Conservation (phyloP, 2,797 vertebrate genomes). For the Fratercula arctica region DNA sequence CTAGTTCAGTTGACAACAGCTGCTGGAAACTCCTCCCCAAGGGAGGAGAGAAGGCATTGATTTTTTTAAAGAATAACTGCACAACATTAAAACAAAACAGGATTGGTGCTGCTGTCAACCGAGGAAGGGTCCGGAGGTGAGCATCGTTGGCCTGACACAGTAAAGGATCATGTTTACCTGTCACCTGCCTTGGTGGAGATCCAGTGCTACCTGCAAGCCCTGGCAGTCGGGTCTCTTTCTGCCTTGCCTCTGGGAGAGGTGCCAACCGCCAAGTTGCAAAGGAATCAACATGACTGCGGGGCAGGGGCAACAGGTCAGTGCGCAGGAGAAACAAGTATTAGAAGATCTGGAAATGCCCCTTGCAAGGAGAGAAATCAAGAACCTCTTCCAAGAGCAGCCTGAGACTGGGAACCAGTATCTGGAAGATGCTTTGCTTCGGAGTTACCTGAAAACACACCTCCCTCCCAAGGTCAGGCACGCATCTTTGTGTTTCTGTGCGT, state of each 20-base stretch:
- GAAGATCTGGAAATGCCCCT: constrained; percentile 20
- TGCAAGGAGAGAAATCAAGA: constrained; percentile 67
- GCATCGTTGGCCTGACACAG: accelerated
- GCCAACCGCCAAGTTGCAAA: not conserved
- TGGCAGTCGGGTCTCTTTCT: not conserved
- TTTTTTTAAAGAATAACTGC: not conserved
- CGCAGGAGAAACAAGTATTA: not conserved
- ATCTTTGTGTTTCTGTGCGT: not conserved
- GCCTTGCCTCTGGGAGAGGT: not conserved
- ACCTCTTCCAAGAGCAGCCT: constrained; percentile 81
- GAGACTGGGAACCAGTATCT: constrained; percentile 78
- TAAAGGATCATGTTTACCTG: not conserved
- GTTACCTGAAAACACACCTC: constrained; percentile 80
- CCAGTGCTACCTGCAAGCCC: not conserved
- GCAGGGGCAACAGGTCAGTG: accelerated
- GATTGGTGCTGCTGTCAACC: accelerated
- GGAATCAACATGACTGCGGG: accelerated
- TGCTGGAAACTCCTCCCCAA: constrained; percentile 7
- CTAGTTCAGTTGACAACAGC: not conserved
- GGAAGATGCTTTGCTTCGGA: constrained; percentile 81
- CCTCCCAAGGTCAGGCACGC: constrained; percentile 74
- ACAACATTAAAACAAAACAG: not conserved
- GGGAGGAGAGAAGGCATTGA: not conserved
- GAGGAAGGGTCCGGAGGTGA: too few relatives aligned
- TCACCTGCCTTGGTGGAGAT: not conserved